Evolutionary conservation across 23 tunicate genomes (phyloP).

Genomic region (Aplidium turbinatum): DNA sequence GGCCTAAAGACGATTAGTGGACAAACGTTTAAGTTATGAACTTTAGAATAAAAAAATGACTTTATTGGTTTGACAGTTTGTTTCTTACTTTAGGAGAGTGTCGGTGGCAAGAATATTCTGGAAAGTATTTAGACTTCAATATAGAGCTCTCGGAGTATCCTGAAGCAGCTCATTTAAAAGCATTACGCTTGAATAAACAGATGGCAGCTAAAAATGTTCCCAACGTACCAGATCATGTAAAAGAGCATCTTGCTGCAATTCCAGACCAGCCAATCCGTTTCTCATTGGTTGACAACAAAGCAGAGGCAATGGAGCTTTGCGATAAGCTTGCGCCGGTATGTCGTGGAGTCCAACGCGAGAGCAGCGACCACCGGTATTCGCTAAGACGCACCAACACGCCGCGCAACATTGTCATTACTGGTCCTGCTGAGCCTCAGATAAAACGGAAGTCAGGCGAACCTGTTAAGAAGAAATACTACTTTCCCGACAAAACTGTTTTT

Average conservation of each 20-base stretch:
- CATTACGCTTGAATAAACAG: slow-evolving; percentile 8
- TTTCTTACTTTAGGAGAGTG: slow-evolving; percentile 45
- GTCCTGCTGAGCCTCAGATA: slow-evolving; percentile 20
- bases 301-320: slow-evolving; percentile 59
- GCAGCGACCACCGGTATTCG: slow-evolving; percentile 37
- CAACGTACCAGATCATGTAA: too few species aligned
- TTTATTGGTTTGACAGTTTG: too few species aligned
- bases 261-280: too few species aligned
- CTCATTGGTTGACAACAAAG: too few species aligned
- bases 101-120: slow-evolving; percentile 57
- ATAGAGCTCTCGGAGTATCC: slow-evolving; percentile 45
- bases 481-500: slow-evolving; percentile 43
- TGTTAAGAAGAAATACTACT: slow-evolving; percentile 21
- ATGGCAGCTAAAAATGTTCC: too few species aligned
- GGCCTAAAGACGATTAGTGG: too few species aligned
- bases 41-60: too few species aligned
- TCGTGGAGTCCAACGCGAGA: slow-evolving; percentile 57
- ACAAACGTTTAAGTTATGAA: too few species aligned
- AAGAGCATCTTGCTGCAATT: too few species aligned
- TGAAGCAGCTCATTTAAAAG: slow-evolving; percentile 42
- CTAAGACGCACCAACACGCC: slow-evolving; percentile 58
- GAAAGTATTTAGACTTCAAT: slow-evolving; percentile 70
- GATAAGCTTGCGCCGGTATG: slow-evolving; percentile 70
- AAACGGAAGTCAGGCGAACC: background rate
- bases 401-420: slow-evolving; percentile 50